These are phyloP conservation scores for Coptotermes formosanus DNA, from an alignment of 1,140 invertebrate species.

Conservation along the genomic window DNA sequence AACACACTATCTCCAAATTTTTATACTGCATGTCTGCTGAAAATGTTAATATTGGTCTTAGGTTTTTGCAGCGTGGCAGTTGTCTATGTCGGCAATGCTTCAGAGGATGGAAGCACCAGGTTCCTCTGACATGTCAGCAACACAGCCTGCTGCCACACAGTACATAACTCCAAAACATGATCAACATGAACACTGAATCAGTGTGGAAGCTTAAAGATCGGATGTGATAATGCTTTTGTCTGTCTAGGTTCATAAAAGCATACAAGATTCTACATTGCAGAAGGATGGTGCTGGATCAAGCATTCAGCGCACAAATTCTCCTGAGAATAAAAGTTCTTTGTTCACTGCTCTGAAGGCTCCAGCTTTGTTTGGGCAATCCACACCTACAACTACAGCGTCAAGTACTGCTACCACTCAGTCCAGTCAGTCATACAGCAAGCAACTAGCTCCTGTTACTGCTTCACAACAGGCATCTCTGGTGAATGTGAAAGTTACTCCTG, in stretches of 20 bases:
- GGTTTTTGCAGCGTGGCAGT: too few species aligned
- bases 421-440: background rate
- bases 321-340: background rate
- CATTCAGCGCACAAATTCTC: background rate
- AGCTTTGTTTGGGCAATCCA: background rate
- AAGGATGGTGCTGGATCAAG: background rate
- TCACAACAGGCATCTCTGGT: background rate
- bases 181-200: too few species aligned
- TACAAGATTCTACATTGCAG: background rate
- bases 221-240: background rate
- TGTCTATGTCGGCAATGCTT: too few species aligned
- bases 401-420: background rate
- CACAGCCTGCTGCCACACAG: too few species aligned
- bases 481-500: too few species aligned
- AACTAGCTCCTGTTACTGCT: background rate
- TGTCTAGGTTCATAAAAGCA: background rate
- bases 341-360: background rate
- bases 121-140: too few species aligned
- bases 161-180: too few species aligned
- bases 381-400: background rate
- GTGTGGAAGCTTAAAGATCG: too few species aligned
- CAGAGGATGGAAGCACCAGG: too few species aligned
- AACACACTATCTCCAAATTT: too few species aligned
- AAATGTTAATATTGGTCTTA: too few species aligned
- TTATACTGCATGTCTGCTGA: too few species aligned